Evolutionary conservation across 2,797 vertebrate species (phyloP).

Genomic region (Schizopygopsis pylzovi): DNA sequence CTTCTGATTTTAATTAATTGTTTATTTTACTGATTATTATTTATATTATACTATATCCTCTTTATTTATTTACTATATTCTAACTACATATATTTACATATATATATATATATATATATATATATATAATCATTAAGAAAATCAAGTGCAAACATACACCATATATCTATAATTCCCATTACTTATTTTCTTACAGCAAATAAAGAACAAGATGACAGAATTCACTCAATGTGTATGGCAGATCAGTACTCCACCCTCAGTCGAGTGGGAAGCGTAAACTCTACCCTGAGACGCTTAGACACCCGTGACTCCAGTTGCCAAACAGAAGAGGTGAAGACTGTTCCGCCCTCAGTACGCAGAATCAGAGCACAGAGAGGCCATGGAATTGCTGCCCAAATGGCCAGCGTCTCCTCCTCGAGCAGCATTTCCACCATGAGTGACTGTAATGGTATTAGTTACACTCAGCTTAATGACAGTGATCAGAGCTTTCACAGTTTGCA

Average conservation of each 20-base stretch:
- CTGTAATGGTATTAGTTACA: constrained; percentile 71
- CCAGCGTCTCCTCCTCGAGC: constrained; percentile 84
- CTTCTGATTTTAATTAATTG: no score
- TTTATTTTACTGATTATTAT: neutral
- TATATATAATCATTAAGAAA: neutral
- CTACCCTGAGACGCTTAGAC: constrained; percentile 67
- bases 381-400: constrained; percentile 88
- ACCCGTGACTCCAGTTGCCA: constrained; percentile 84
- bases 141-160: neutral
- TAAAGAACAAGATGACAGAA: constrained; percentile 68
- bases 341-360: constrained; percentile 81
- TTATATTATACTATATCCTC: neutral
- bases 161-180: constrained; percentile 28
- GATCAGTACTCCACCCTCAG: constrained; percentile 82
- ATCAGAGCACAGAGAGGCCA: constrained; percentile 90
- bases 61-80: neutral
- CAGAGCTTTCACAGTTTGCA: constrained; percentile 83
- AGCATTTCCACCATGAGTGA: constrained; percentile 81
- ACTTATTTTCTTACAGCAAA: constrained; percentile 63
- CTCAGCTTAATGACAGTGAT: constrained; percentile 68
- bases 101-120: neutral
- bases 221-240: constrained; percentile 73
- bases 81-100: neutral
- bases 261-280: constrained; percentile 71
- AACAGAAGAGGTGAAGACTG: constrained; percentile 79